Conservation (phyloP, 2,888 invertebrate species). For the Teleogryllus oceanicus region DNA sequence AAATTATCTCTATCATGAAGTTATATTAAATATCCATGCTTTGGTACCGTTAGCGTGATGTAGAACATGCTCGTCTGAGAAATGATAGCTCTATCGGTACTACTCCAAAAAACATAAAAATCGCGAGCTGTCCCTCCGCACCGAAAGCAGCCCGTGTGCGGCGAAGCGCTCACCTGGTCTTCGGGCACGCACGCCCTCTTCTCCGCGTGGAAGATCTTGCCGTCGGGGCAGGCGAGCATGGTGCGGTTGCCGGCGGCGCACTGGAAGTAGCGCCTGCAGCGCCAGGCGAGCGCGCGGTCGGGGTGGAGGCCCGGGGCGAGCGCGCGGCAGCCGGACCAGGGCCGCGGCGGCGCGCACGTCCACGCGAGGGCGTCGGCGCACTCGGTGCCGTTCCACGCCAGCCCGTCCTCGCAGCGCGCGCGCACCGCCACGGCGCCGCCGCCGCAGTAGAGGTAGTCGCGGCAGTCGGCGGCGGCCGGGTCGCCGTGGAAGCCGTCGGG, state of each 20-base stretch:
- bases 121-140: background rate
- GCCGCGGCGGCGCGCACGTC: slow-evolving; percentile 39
- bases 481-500: slow-evolving; percentile 39
- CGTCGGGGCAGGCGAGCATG: slow-evolving; percentile 49
- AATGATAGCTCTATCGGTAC: too few species aligned
- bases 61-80: too few species aligned
- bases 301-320: slow-evolving; percentile 48
- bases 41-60: too few species aligned
- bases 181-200: slow-evolving; percentile 35
- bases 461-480: slow-evolving; percentile 36
- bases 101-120: background rate
- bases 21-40: too few species aligned
- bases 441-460: slow-evolving; percentile 38
- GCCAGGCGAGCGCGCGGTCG: slow-evolving; percentile 45
- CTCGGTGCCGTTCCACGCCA: slow-evolving; percentile 52
- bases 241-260: slow-evolving; percentile 51
- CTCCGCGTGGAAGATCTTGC: slow-evolving; percentile 51
- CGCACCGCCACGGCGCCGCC: slow-evolving; percentile 31
- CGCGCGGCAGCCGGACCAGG: slow-evolving; percentile 40
- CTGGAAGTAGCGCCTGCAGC: slow-evolving; percentile 54
- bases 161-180: background rate
- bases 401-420: slow-evolving; percentile 51
- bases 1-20: too few species aligned
- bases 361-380: slow-evolving; percentile 38
- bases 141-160: background rate